phyloP scores from a whole-genome alignment of 2,888 invertebrate genomes.

The Bellardia bayeri region DNA sequence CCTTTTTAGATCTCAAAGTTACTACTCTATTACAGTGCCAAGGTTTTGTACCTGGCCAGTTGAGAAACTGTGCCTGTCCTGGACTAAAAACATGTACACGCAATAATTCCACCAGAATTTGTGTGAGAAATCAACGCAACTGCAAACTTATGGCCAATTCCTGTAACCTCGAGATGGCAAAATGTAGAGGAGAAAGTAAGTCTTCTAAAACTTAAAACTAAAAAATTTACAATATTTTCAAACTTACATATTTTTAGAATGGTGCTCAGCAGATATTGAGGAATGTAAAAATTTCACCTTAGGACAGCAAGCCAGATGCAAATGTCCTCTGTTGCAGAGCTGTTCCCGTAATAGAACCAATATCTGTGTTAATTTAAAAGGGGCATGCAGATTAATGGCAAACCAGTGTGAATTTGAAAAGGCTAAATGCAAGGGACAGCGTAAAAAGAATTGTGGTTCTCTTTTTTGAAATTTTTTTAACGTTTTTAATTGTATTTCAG shows the following conservation, averaged over 20 bases:
- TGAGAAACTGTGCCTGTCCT: slow-evolving; percentile 54
- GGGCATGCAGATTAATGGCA: slow-evolving; percentile 45
- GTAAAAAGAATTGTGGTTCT: not conserved
- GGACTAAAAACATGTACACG: slow-evolving; percentile 34
- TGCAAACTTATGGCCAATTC: slow-evolving; percentile 46
- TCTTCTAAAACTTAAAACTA: not conserved
- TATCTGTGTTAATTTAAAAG: slow-evolving; percentile 25
- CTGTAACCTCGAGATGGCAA: slow-evolving; percentile 54
- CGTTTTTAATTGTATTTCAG: not conserved
- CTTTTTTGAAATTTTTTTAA: not conserved
- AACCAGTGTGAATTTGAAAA: slow-evolving; percentile 52
- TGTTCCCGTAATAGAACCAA: slow-evolving; percentile 29
- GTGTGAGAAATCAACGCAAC: slow-evolving; percentile 15
- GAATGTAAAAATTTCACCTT: slow-evolving; percentile 51
- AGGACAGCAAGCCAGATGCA: slow-evolving; percentile 18
- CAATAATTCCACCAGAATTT: not conserved
- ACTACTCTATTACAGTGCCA: slow-evolving; percentile 50
- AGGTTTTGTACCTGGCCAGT: slow-evolving; percentile 2
- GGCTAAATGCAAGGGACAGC: slow-evolving; percentile 47
- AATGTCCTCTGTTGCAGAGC: slow-evolving; percentile 36
- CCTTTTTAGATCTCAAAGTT: slow-evolving; percentile 32
- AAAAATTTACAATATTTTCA: not conserved
- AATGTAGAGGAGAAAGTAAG: slow-evolving; percentile 62
- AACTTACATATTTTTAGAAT: slow-evolving; percentile 23
- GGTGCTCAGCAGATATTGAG: slow-evolving; percentile 8